Evolutionary conservation across 2,888 invertebrate genomes (phyloP).

Genomic region (Drosophila leonis): DNA sequence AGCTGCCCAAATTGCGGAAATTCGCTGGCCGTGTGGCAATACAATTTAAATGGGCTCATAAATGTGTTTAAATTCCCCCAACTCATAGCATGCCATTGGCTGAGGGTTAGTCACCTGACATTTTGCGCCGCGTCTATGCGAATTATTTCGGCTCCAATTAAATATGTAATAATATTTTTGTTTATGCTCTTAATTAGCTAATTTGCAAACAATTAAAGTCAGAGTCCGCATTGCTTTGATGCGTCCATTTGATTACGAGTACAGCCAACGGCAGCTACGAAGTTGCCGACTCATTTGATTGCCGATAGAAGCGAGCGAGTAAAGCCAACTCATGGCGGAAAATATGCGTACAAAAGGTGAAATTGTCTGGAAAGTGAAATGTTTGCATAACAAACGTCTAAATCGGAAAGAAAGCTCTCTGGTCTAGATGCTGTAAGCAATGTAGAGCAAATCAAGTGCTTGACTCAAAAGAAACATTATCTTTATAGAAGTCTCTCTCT

Average conservation of each 20-base stretch:
- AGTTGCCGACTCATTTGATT: slow-evolving; percentile 70
- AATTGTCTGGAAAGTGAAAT: slow-evolving; percentile 41
- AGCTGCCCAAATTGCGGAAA: slow-evolving; percentile 67
- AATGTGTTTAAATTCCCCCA: slow-evolving; percentile 38
- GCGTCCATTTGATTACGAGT: slow-evolving; percentile 34
- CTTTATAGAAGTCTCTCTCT: background rate
- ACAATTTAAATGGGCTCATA: slow-evolving; percentile 59
- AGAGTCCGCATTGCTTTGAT: slow-evolving; percentile 27
- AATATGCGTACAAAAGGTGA: slow-evolving; percentile 10
- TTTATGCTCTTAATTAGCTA: slow-evolving; percentile 70
- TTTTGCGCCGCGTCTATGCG: slow-evolving; percentile 18
- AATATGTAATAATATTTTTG: slow-evolving; percentile 55
- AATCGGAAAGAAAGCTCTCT: slow-evolving; percentile 12
- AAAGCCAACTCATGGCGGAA: slow-evolving; percentile 45
- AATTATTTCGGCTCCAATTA: slow-evolving; percentile 48
- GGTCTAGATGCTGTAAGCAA: background rate
- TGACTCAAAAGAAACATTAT: background rate
- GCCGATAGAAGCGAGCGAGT: slow-evolving; percentile 41
- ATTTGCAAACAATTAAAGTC: slow-evolving; percentile 77
- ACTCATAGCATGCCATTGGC: slow-evolving; percentile 5
- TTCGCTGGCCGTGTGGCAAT: slow-evolving; percentile 50
- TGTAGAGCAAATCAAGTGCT: background rate
- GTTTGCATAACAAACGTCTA: slow-evolving; percentile 9
- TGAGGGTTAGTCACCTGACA: slow-evolving; percentile 44
- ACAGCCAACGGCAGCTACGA: slow-evolving; percentile 32